Evolutionary conservation across 2,797 vertebrate genomes (phyloP).

Genomic region (Enteromius trimaculatus): DNA sequence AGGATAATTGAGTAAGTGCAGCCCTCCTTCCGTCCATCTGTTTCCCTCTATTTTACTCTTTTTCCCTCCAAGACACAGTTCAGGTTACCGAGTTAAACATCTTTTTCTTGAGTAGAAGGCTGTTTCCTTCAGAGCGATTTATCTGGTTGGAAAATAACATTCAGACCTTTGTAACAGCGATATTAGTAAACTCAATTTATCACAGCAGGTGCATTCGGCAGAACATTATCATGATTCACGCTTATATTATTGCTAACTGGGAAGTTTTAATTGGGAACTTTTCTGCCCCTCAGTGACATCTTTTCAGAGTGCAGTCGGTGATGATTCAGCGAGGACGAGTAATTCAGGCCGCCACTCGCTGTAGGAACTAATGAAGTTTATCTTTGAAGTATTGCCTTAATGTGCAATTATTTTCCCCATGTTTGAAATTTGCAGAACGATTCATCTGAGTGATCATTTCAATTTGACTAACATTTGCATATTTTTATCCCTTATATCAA

Average conservation of each 20-base stretch:
- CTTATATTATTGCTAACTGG: conserved; percentile 31
- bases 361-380: conserved; percentile 16
- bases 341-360: neutral
- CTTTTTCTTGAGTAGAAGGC: neutral
- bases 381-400: neutral
- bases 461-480: conserved; percentile 7
- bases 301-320: conserved; percentile 13
- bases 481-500: neutral
- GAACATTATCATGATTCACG: conserved; percentile 46
- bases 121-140: neutral
- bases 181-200: conserved; percentile 16
- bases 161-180: conserved; percentile 8
- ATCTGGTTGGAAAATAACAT: neutral
- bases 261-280: conserved; percentile 24
- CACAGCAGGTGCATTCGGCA: conserved; percentile 38
- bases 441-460: conserved; percentile 15
- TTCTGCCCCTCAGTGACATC: conserved; percentile 39
- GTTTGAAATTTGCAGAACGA: conserved; percentile 11
- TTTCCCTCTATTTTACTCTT: conserved; percentile 52
- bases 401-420: conserved; percentile 26
- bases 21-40: conserved; percentile 34
- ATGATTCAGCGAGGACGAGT: conserved; percentile 39
- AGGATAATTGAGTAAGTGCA: neutral
- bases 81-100: conserved; percentile 35
- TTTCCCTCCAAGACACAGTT: conserved; percentile 55